These are phyloP conservation scores for Maconellicoccus hirsutus DNA, from an alignment of 1,140 invertebrate species.

Conservation along the genomic window DNA sequence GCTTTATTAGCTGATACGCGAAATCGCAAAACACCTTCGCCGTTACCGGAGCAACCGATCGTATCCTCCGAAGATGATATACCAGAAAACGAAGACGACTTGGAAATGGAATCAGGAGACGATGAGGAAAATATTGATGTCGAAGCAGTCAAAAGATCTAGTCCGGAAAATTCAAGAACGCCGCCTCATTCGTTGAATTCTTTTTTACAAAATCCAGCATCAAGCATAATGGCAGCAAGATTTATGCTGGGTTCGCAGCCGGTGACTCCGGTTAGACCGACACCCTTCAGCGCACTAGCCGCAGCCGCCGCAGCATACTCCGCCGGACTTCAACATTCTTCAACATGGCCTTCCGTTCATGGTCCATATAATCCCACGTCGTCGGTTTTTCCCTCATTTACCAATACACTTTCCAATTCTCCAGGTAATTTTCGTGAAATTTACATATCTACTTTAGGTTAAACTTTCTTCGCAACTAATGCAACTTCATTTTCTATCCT, in stretches of 20 bases:
- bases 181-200: slow-evolving; percentile 24
- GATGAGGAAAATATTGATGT: slow-evolving; percentile 30
- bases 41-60: not conserved
- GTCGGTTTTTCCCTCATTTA: slow-evolving; percentile 31
- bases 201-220: slow-evolving; percentile 27
- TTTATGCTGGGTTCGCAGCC: slow-evolving; percentile 23
- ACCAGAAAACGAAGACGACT: slow-evolving; percentile 26
- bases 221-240: slow-evolving; percentile 19
- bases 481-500: too few species aligned
- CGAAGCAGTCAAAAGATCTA: slow-evolving; percentile 17
- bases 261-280: slow-evolving; percentile 32
- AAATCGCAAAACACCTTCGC: slow-evolving; percentile 23
- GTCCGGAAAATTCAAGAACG: slow-evolving; percentile 23
- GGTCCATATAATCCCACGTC: slow-evolving; percentile 29
- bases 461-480: too few species aligned
- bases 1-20: slow-evolving; percentile 37
- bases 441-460: not conserved
- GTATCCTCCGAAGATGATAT: slow-evolving; percentile 28
- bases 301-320: slow-evolving; percentile 31
- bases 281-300: slow-evolving; percentile 32
- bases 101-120: slow-evolving; percentile 23
- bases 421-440: slow-evolving; percentile 30
- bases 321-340: slow-evolving; percentile 28
- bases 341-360: slow-evolving; percentile 27
- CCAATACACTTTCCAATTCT: slow-evolving; percentile 29